phyloP scores from a whole-genome alignment of 2,888 invertebrate genomes.

The Abrostola triplasia region DNA sequence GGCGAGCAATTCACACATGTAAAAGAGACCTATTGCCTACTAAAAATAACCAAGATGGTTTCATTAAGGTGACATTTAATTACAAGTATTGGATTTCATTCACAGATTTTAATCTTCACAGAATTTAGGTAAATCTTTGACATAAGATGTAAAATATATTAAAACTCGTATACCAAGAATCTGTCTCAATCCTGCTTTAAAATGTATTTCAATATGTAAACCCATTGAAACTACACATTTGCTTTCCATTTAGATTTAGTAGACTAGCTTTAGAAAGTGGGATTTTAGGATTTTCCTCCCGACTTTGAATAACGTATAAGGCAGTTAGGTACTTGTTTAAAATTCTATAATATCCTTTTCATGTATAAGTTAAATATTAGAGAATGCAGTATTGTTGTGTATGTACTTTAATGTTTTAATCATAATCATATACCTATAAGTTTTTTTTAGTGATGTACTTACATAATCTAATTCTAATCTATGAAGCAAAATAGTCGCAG shows the following conservation, averaged over 20 bases:
- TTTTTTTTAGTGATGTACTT: too few species aligned
- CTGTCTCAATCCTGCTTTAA: neutral
- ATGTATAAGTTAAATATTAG: slow-evolving; percentile 17
- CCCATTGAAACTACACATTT: neutral
- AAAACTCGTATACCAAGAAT: neutral
- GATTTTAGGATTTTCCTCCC: slow-evolving; percentile 15
- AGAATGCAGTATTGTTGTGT: neutral
- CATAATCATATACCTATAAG: too few species aligned
- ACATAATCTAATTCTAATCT: too few species aligned
- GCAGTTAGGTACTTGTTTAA: slow-evolving; percentile 21
- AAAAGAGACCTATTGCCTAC: too few species aligned
- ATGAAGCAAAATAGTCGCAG: too few species aligned
- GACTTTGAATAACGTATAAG: slow-evolving; percentile 16
- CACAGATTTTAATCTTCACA: too few species aligned
- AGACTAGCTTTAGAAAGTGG: slow-evolving; percentile 17
- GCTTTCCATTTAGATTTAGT: slow-evolving; percentile 9
- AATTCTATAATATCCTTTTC: slow-evolving; percentile 26
- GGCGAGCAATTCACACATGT: too few species aligned
- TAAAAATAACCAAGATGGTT: too few species aligned
- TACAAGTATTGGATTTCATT: too few species aligned
- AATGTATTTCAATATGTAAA: neutral
- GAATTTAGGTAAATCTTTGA: too few species aligned
- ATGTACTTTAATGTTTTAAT: neutral
- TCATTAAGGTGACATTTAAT: too few species aligned
- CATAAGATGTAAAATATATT: too few species aligned